Evolutionary conservation across 2,888 invertebrate species (phyloP).

Genomic region (Amiota minor): DNA sequence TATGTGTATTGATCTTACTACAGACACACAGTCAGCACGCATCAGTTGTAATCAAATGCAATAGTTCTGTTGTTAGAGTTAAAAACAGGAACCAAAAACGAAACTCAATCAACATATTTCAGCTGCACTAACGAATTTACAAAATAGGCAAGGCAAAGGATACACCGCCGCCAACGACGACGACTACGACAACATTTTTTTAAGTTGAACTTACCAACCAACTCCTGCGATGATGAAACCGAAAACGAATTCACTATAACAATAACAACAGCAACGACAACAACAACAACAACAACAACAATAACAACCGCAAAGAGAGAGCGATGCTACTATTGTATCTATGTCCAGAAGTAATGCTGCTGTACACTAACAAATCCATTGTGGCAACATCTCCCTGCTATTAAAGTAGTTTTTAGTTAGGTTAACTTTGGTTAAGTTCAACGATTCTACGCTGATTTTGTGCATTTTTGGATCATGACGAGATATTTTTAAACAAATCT

Average conservation of each 20-base stretch:
- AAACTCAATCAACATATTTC: slow-evolving; percentile 69
- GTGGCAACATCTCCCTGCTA: not conserved
- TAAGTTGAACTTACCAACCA: slow-evolving; percentile 32
- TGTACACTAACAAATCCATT: too few species aligned
- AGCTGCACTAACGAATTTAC: slow-evolving; percentile 69
- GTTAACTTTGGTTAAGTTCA: not conserved
- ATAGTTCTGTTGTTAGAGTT: slow-evolving; percentile 53
- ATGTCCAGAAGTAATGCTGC: too few species aligned
- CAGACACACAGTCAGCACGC: slow-evolving; percentile 15
- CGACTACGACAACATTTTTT: slow-evolving; percentile 20
- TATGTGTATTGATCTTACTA: not conserved
- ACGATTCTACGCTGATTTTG: slow-evolving; percentile 56
- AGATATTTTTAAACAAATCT: slow-evolving; percentile 51
- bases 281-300: not conserved
- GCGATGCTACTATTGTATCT: too few species aligned
- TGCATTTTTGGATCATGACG: slow-evolving; percentile 56
- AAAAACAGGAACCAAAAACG: slow-evolving; percentile 55
- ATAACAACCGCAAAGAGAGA: slow-evolving; percentile 5
- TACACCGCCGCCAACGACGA: slow-evolving; percentile 51
- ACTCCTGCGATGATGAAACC: not conserved
- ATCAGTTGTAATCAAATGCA: slow-evolving; percentile 28
- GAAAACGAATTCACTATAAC: not conserved
- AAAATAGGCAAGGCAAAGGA: slow-evolving; percentile 68
- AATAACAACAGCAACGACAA: slow-evolving; percentile 5
- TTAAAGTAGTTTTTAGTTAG: not conserved